These are phyloP conservation scores for Clistopyga incitator DNA, from an alignment of 2,888 invertebrate species.

Conservation along the genomic window DNA sequence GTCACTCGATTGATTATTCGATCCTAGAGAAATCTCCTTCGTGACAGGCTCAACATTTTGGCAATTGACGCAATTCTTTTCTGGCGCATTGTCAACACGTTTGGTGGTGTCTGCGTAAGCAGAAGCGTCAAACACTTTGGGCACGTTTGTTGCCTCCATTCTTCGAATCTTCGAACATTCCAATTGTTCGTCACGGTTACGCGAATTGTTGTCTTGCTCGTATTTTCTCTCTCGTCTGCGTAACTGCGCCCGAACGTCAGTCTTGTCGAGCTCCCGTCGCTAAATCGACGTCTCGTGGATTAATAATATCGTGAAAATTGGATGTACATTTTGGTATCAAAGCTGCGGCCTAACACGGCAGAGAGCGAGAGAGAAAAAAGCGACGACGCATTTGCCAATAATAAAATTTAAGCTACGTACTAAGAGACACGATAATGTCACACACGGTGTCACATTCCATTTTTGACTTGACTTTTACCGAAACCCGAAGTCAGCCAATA, in stretches of 20 bases:
- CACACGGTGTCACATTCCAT: slow-evolving; percentile 65
- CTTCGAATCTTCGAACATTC: slow-evolving; percentile 74
- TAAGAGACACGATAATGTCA: slow-evolving; percentile 57
- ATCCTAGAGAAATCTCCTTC: slow-evolving; percentile 15
- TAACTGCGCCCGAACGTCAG: slow-evolving; percentile 24
- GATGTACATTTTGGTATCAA: slow-evolving; percentile 9
- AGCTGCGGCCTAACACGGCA: background rate
- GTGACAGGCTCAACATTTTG: slow-evolving; percentile 30
- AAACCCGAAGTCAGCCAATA: slow-evolving; percentile 24
- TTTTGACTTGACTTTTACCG: slow-evolving; percentile 58
- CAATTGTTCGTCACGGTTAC: slow-evolving; percentile 65
- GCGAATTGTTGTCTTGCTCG: slow-evolving; percentile 12
- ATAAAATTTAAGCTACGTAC: slow-evolving; percentile 18
- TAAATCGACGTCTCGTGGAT: slow-evolving; percentile 12
- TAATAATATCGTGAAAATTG: slow-evolving; percentile 11
- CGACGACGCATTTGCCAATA: slow-evolving; percentile 12
- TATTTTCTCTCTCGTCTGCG: slow-evolving; percentile 12
- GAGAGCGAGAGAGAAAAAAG: background rate
- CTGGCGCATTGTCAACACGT: slow-evolving; percentile 48
- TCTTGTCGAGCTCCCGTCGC: slow-evolving; percentile 18
- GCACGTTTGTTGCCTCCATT: slow-evolving; percentile 76
- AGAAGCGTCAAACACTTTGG: slow-evolving; percentile 70
- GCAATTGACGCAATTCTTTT: slow-evolving; percentile 44
- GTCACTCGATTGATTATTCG: slow-evolving; percentile 24
- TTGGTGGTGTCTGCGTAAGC: slow-evolving; percentile 63